These are phyloP conservation scores for Alviniconcha marisindica DNA, from an alignment of 1,140 invertebrate genomes.

Conservation along the genomic window DNA sequence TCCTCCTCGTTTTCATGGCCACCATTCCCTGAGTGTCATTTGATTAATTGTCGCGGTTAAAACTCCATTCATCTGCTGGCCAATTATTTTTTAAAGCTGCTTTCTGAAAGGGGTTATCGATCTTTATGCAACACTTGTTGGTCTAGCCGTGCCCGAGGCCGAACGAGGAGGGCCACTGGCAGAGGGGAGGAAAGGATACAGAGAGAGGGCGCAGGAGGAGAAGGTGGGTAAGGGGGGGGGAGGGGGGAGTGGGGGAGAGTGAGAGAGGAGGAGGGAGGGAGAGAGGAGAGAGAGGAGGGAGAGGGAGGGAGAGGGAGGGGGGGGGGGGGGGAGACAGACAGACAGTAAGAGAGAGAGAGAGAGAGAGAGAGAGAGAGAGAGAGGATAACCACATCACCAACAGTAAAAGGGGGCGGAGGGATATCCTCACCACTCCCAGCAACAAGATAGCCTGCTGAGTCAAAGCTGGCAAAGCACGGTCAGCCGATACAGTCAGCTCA, in stretches of 20 bases:
- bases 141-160: no score
- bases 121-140: conserved; percentile 14
- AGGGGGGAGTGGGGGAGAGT: not conserved
- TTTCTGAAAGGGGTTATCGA: not conserved
- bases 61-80: not conserved
- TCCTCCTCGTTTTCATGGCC: not conserved
- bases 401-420: no score
- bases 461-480: no score
- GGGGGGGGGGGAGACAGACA: not conserved
- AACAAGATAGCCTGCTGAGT: no score
- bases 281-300: not conserved
- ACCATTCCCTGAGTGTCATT: conserved; percentile 2
- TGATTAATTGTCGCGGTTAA: conserved; percentile 8
- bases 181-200: not conserved
- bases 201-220: not conserved
- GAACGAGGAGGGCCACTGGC: not conserved
- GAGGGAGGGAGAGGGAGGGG: not conserved
- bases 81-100: not conserved
- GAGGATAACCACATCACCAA: not conserved
- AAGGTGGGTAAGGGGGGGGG: not conserved
- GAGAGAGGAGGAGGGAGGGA: not conserved
- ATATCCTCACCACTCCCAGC: no score
- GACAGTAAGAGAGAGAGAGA: not conserved
- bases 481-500: no score
- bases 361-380: not conserved